Percentiles rank a stretch among this genome's conserved stretches.
Conservation (phyloP, 2,888 invertebrate species). For the Drosophila setosimentum region DNA sequence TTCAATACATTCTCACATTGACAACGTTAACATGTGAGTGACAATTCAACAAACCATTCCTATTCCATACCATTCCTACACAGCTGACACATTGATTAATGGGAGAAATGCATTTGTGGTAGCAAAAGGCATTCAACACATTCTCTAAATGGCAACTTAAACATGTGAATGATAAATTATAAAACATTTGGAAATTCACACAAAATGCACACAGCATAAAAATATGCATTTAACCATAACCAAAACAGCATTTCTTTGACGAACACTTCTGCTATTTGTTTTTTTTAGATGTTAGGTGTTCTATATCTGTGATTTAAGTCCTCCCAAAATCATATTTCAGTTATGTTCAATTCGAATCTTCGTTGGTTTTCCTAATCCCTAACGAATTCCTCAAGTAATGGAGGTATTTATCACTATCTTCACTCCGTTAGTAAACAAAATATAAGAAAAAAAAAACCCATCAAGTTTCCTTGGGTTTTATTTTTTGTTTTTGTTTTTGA, state of each 20-base stretch:
- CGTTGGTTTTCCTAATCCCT: neutral
- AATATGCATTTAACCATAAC: neutral
- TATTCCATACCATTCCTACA: neutral
- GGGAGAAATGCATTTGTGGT: slow-evolving; percentile 1
- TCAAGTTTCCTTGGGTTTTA: neutral
- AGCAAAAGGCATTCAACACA: slow-evolving; percentile 10
- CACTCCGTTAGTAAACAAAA: neutral
- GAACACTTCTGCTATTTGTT: neutral
- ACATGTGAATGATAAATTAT: slow-evolving; percentile 17
- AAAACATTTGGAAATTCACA: neutral
- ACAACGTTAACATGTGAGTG: slow-evolving; percentile 37
- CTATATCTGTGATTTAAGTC: neutral
- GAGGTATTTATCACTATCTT: slow-evolving; percentile 6
- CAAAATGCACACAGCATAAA: neutral
- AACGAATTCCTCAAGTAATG: neutral
- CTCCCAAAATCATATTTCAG: neutral
- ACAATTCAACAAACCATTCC: slow-evolving; percentile 32
- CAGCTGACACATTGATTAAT: slow-evolving; percentile 21
- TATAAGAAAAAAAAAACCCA: neutral
- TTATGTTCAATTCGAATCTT: neutral
- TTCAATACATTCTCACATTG: slow-evolving; percentile 21
- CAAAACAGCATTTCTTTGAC: neutral
- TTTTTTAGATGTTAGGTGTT: neutral
- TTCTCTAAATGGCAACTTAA: slow-evolving; percentile 7
- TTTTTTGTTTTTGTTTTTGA: slow-evolving; percentile 8